phyloP scores from a whole-genome alignment of 2,888 invertebrate species.

The Eucriotettix oculatus region DNA sequence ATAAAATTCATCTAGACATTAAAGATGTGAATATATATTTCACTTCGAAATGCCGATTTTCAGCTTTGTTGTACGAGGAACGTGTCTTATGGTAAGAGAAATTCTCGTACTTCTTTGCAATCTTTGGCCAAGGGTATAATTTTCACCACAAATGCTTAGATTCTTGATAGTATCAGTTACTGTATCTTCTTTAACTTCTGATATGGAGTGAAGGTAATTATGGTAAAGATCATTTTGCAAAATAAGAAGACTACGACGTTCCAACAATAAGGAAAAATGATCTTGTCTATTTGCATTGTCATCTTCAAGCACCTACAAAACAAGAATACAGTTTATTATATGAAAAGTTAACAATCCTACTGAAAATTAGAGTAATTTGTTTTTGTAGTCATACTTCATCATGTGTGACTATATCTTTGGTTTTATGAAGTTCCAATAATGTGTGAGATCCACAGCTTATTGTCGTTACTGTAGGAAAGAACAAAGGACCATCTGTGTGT shows the following conservation, averaged over 20 bases:
- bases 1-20: too few species aligned
- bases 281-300: too few species aligned
- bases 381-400: too few species aligned
- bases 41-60: not conserved
- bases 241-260: conserved; percentile 76
- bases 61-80: conserved; percentile 62
- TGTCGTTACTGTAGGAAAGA: conserved; percentile 83
- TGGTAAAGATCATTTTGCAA: conserved; percentile 69
- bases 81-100: conserved; percentile 84
- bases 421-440: conserved; percentile 53
- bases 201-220: conserved; percentile 73
- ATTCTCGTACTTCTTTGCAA: conserved; percentile 53
- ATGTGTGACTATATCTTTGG: not conserved
- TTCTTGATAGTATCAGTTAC: conserved; percentile 40
- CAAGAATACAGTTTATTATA: too few species aligned
- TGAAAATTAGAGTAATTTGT: too few species aligned
- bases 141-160: conserved; percentile 40
- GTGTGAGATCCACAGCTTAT: conserved; percentile 83
- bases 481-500: conserved; percentile 89
- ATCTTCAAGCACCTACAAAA: too few species aligned
- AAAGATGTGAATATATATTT: too few species aligned
- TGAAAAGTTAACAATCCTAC: too few species aligned
- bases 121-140: conserved; percentile 35
- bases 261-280: conserved; percentile 60
- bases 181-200: conserved; percentile 47